Evolutionary conservation across 2,113 vertebrate genomes (phyloP), one percentile per base, ranked within the genome.

Genomic region (Entosphenus tridentatus): DNA sequence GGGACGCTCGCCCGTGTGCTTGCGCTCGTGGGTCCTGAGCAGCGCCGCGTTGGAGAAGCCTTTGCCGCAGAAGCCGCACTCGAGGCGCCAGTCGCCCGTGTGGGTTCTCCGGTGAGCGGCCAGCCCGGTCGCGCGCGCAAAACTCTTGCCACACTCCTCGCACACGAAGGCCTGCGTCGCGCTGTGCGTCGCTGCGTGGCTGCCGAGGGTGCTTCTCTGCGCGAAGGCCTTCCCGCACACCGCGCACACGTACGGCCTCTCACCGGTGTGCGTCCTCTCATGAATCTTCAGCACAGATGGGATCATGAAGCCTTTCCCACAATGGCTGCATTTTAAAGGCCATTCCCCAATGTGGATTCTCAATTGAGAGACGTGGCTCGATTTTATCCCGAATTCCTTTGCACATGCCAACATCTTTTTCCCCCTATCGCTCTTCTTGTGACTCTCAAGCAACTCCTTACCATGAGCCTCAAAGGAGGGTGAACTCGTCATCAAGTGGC

Each of bases 11-110:
- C 73, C 76, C 17, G 76, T 77, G 70, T 78, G 77, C 67, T 74
- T 73, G 72, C 74, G 73, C 67, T 74, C 74, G 71, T 78, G 77
- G 9, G 75, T 74, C 1, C 68, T 73, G 12, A 78, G 76, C n/a
- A 21, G n/a, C 21, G 62, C n/a, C 62, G n/a, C 21, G 62, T n/a
- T 65, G n/a, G 21, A 16, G 62, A 65, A 65, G n/a, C 62, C 21
- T 21, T 65, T 65, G 62, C 10, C 62, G 10, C 62, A 65, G 62
- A 16, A 21, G n/a, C 21, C n/a, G 62, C 62, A 65, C 10, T 8
- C n/a, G 21, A 16, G 62, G 21, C n/a, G 62, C 10, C 21, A 16
- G n/a, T 9, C 62, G n/a, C 62, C 62, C 8, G 62, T 65, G 62
- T 65, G 62, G 9, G 62, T 65, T 16, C 21, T n/a, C 8, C 62